These are phyloP conservation scores for Dolichallabes microphthalmus DNA, from an alignment of 2,113 vertebrate species.

Conservation along the genomic window DNA sequence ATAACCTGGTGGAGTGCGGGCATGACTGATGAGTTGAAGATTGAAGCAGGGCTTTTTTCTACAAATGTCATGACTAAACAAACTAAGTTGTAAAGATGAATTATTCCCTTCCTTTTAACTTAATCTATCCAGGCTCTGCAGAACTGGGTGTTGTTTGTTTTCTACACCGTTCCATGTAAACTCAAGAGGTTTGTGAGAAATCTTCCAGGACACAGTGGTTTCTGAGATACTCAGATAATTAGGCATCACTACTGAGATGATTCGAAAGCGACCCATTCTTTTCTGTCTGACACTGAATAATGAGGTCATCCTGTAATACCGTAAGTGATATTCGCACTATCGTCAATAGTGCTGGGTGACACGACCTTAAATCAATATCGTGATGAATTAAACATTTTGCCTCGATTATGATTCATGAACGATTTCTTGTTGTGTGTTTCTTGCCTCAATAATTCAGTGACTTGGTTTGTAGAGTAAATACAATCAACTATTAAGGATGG, in stretches of 20 bases:
- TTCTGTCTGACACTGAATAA: not conserved
- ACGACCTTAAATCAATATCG: too few relatives aligned
- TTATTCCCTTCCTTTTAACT: too few relatives aligned
- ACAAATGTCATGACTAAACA: not conserved
- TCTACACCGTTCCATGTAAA: not conserved
- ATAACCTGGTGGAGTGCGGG: not conserved
- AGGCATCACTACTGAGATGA: too few relatives aligned
- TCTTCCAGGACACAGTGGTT: not conserved
- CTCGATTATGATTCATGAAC: too few relatives aligned
- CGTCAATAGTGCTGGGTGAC: not conserved
- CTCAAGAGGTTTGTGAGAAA: not conserved
- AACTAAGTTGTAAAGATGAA: too few relatives aligned
- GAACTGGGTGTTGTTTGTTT: not conserved
- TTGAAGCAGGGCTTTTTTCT: not conserved
- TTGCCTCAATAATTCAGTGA: too few relatives aligned
- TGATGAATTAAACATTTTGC: too few relatives aligned
- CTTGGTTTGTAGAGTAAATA: too few relatives aligned
- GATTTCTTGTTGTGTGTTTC: too few relatives aligned
- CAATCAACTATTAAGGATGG: too few relatives aligned
- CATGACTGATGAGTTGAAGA: not conserved
- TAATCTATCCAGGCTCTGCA: not conserved
- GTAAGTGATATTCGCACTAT: not conserved
- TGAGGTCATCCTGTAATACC: not conserved
- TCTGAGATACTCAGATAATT: not conserved
- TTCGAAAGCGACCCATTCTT: not conserved